These are phyloP conservation scores for Campaea margaritaria DNA, from an alignment of 2,888 invertebrate species.

Conservation along the genomic window DNA sequence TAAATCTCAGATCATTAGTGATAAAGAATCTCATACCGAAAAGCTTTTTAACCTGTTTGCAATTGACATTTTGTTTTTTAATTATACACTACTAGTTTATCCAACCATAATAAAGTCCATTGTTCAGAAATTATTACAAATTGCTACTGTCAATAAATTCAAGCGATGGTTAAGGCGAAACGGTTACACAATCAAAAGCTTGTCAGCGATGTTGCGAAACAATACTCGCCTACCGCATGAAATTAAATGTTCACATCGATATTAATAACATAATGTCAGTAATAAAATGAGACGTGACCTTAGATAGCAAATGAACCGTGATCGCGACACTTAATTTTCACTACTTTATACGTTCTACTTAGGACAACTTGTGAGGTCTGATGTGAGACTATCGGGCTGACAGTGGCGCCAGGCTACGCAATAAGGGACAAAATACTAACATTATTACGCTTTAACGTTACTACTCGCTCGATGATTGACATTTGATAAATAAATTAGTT, in stretches of 20 bases:
- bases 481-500: slow-evolving; percentile 71
- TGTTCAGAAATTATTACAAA: slow-evolving; percentile 3
- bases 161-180: slow-evolving; percentile 33
- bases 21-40: too few species aligned
- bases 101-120: neutral
- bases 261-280: slow-evolving; percentile 77
- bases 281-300: slow-evolving; percentile 81
- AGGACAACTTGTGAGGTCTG: slow-evolving; percentile 77
- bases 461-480: slow-evolving; percentile 62
- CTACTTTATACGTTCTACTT: slow-evolving; percentile 78
- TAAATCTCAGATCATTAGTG: too few species aligned
- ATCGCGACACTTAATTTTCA: slow-evolving; percentile 81
- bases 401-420: slow-evolving; percentile 65
- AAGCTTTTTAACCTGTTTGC: too few species aligned
- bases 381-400: slow-evolving; percentile 52
- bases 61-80: too few species aligned
- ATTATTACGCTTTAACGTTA: slow-evolving; percentile 50
- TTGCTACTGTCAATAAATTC: slow-evolving; percentile 10
- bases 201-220: slow-evolving; percentile 62
- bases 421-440: slow-evolving; percentile 54
- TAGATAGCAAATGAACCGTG: slow-evolving; percentile 74
- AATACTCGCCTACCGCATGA: slow-evolving; percentile 65
- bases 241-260: slow-evolving; percentile 77
- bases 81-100: too few species aligned
- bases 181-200: slow-evolving; percentile 34